phyloP scores from a whole-genome alignment of 1,140 invertebrate genomes.

The Metopolophium dirhodum region DNA sequence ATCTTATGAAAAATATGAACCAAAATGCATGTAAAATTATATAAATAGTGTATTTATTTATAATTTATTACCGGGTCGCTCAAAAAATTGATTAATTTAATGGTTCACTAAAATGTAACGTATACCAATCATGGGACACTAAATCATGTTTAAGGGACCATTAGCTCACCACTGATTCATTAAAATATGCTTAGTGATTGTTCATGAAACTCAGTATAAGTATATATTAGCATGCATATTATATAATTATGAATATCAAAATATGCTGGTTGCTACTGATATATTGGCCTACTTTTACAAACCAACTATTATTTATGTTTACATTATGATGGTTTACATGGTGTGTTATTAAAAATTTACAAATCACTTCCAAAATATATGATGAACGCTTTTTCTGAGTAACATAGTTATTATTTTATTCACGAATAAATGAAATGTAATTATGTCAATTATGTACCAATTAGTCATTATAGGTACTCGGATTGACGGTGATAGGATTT shows the following conservation, averaged over 20 bases:
- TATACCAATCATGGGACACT: background rate
- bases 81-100: background rate
- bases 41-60: background rate
- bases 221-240: background rate
- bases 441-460: background rate
- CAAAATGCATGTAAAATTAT: background rate
- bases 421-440: background rate
- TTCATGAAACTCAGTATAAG: background rate
- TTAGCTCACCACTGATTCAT: background rate
- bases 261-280: background rate
- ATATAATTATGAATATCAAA: background rate
- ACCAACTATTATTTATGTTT: background rate
- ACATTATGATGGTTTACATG: background rate
- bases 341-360: background rate
- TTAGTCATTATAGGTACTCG: background rate
- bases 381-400: background rate
- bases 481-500: background rate
- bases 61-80: background rate
- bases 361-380: background rate
- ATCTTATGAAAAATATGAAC: background rate
- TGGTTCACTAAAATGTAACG: background rate
- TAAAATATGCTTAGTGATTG: background rate
- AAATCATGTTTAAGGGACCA: background rate
- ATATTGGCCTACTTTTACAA: background rate
- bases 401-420: slow-evolving; percentile 2